phyloP scores from a whole-genome alignment of 2,113 vertebrate species.

The Rhinolophus ferrumequinum region DNA sequence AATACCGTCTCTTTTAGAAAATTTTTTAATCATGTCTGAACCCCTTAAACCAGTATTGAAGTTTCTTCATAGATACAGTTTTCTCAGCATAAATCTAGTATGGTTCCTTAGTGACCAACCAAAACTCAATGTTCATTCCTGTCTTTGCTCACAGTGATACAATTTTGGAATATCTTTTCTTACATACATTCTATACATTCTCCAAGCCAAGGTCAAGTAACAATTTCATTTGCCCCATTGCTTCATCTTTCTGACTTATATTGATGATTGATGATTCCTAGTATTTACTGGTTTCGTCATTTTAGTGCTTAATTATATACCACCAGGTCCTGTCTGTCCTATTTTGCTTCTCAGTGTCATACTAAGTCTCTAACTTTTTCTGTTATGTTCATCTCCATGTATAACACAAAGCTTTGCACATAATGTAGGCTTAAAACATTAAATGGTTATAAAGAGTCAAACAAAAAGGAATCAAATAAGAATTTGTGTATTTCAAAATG shows the following conservation, averaged over 20 bases:
- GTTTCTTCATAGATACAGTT: neutral
- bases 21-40: neutral
- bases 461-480: neutral
- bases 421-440: neutral
- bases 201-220: neutral
- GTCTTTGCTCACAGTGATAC: neutral
- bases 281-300: neutral
- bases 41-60: neutral
- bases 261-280: neutral
- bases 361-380: neutral
- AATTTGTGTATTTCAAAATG: neutral
- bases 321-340: neutral
- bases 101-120: neutral
- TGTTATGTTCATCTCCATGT: neutral
- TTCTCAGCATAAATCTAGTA: neutral
- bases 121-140: neutral
- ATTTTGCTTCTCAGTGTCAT: neutral
- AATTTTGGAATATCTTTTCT: neutral
- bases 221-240: neutral
- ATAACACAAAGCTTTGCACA: neutral
- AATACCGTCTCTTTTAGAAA: neutral
- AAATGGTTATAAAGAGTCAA: neutral
- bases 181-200: neutral
- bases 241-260: neutral
- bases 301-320: neutral